These are phyloP conservation scores for Drosophila mulleri DNA, from an alignment of 2,888 invertebrate species.

Conservation along the genomic window DNA sequence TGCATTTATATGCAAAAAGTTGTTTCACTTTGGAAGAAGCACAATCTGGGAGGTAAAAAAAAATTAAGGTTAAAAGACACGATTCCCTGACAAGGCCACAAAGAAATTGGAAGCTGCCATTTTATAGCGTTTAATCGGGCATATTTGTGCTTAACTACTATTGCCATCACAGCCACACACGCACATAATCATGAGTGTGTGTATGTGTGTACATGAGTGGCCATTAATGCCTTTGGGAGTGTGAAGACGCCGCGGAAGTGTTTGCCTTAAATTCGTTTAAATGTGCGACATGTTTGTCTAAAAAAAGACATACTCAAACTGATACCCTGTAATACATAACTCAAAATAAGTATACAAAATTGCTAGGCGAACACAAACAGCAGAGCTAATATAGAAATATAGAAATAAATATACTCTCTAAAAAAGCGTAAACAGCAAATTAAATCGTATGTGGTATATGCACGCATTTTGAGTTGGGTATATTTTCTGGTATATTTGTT, in stretches of 20 bases:
- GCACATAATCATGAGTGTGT: too few species aligned
- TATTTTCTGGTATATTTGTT: too few species aligned
- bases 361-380: too few species aligned
- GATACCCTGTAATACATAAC: constrained; percentile 6
- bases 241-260: constrained; percentile 32
- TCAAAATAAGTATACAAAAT: too few species aligned
- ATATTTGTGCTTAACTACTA: constrained; percentile 20
- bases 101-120: constrained; percentile 13
- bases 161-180: background rate
- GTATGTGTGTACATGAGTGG: background rate
- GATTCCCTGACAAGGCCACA: constrained; percentile 8
- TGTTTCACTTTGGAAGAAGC: constrained; percentile 27
- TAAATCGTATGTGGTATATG: background rate
- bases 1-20: constrained; percentile 59
- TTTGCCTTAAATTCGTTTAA: constrained; percentile 62
- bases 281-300: constrained; percentile 48
- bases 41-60: constrained; percentile 22
- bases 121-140: constrained; percentile 10
- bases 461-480: background rate
- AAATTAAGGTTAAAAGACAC: constrained; percentile 12
- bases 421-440: too few species aligned
- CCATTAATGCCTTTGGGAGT: constrained; percentile 34
- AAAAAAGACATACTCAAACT: constrained; percentile 4
- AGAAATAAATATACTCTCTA: too few species aligned
- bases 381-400: too few species aligned